Base-by-base conservation (phyloP, 2,797 vertebrate species). In the Capromys pilorides region DNA sequence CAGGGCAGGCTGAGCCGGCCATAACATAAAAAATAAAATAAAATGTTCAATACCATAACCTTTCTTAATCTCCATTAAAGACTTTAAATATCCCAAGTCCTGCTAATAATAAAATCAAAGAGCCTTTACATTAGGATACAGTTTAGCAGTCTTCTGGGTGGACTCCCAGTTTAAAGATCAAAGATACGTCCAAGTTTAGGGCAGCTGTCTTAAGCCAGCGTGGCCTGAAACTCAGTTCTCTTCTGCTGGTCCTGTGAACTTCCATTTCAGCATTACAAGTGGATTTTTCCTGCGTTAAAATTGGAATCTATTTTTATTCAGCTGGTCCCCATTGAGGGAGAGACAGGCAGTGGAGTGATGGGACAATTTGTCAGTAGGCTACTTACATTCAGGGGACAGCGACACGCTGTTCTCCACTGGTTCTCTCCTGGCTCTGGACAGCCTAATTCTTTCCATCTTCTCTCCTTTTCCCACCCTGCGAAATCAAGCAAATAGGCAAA, bases 401-500 rank as follows among this genome's bases (percentile, higher is more conserved):
- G 5, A 54, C 4, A 0, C 6, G 0, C 5, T 28, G 45, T 4
- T 19, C 31, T 28, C 33, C 28, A 1, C 5, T 6, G 41, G 2
- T 66, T 64, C 6, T 71, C 66, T 54, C 79, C 41, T 49, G 36
- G 39, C 51, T 28, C 18, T 4, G 64, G 73, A 67, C 80, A 80
- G 14, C 39, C 80, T 21, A 49, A 75, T 83, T 59, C 62, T 39
- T 92, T 39, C 64, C 22, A 22, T 80, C 69, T n/a, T 71, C 73
- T 90, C 61, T 97, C 93, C 73, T 87, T 78, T 93, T 81, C 62
- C 86, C 62, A 59, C 19, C 54, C 28, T 91, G 66, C 41, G 84
- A 79, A 93, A 86, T 94, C 80, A 94, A 87, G 66, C 79, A 95
- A 94, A 96, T 64, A 88, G 2, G 79, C n/a, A n/a, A 95, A 67